phyloP scores from a whole-genome alignment of 2,797 vertebrate species.

The Leptodactylus fallax region DNA sequence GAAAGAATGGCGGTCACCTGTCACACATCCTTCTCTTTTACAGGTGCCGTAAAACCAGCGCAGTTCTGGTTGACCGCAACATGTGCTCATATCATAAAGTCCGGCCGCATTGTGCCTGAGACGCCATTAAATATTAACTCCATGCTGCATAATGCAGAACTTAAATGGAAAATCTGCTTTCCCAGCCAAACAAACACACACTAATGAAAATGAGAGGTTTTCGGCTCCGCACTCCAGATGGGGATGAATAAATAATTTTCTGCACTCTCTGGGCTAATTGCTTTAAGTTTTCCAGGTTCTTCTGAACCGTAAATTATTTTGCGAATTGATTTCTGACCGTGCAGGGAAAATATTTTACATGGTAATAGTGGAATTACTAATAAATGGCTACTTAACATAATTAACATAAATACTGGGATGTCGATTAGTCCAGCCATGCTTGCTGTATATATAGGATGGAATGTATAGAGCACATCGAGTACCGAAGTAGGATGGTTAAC shows the following conservation, averaged over 20 bases:
- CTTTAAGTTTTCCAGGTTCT: slow-evolving; percentile 36
- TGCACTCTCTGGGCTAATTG: slow-evolving; percentile 32
- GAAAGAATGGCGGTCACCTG: neutral
- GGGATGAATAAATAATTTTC: slow-evolving; percentile 57
- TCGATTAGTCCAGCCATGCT: too few relatives aligned
- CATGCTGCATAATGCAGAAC: slow-evolving; percentile 44
- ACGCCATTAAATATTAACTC: slow-evolving; percentile 57
- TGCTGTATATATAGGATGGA: too few relatives aligned
- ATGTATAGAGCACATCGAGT: too few relatives aligned
- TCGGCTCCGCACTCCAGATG: slow-evolving; percentile 44
- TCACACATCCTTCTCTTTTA: slow-evolving; percentile 16
- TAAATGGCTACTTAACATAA: neutral
- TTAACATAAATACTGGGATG: neutral
- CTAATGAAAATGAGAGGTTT: slow-evolving; percentile 54
- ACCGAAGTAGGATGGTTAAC: too few relatives aligned
- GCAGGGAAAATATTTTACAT: neutral
- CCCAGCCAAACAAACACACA: slow-evolving; percentile 58
- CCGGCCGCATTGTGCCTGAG: slow-evolving; percentile 40
- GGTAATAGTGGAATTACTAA: neutral
- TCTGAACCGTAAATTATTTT: slow-evolving; percentile 22
- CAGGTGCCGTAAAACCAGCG: neutral
- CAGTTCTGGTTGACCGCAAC: slow-evolving; percentile 21
- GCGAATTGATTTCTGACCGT: slow-evolving; percentile 4
- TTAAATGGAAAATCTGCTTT: slow-evolving; percentile 45
- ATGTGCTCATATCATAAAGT: slow-evolving; percentile 42